phyloP scores from a whole-genome alignment of 2,113 vertebrate genomes.

The Cottus gobio region DNA sequence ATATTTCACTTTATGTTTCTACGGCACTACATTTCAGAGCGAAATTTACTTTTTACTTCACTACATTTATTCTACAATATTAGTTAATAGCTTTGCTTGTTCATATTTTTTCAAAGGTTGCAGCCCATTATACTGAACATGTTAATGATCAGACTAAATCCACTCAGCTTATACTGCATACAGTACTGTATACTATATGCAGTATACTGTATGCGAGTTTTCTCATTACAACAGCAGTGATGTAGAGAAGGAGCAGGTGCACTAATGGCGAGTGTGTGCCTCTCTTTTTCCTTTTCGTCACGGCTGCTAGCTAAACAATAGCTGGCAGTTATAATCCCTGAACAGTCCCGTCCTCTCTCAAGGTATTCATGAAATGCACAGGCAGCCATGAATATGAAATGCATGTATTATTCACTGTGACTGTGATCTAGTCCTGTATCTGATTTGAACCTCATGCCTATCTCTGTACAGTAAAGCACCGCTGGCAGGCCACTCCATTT shows the following conservation, averaged over 20 bases:
- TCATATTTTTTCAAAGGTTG: neutral
- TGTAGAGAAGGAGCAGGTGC: conserved; percentile 4
- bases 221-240: conserved; percentile 29
- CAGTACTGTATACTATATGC: neutral
- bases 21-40: no score
- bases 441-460: conserved; percentile 50
- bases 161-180: neutral
- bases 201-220: conserved; percentile 19
- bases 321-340: conserved; percentile 51
- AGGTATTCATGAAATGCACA: conserved; percentile 52
- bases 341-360: conserved; percentile 30
- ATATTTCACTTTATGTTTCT: neutral
- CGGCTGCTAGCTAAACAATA: conserved; percentile 37
- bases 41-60: neutral
- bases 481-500: conserved; percentile 57
- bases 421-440: conserved; percentile 44
- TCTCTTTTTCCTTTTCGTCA: conserved; percentile 2
- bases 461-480: conserved; percentile 51
- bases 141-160: neutral
- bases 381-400: conserved; percentile 57
- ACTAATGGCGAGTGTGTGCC: conserved; percentile 12
- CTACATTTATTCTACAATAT: no score
- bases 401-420: conserved; percentile 55
- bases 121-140: neutral
- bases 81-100: neutral